A percentile compares a stretch with the other conserved stretches of the same genome.
These are phyloP conservation scores for Lycocerus yunnanus DNA, from an alignment of 2,888 invertebrate species.

Conservation along the genomic window DNA sequence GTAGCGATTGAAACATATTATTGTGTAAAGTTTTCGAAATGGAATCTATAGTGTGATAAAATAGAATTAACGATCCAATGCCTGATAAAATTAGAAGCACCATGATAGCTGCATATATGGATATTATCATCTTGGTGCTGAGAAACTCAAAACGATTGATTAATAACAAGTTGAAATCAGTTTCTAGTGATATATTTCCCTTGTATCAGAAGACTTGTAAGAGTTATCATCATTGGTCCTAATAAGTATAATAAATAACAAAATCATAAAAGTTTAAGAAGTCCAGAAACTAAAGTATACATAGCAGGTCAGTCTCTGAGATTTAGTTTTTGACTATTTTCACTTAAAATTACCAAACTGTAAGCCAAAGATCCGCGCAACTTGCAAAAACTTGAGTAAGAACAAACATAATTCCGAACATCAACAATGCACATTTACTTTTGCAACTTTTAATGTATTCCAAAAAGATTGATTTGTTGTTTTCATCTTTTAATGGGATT, in stretches of 20 bases:
- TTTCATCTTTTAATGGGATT: not conserved
- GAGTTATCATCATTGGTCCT: not conserved
- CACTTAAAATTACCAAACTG: slow-evolving; percentile 1
- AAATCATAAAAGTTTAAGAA: too few species aligned
- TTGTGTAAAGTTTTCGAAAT: slow-evolving; percentile 73
- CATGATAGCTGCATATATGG: slow-evolving; percentile 65
- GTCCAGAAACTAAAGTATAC: too few species aligned
- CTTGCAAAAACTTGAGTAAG: slow-evolving; percentile 29
- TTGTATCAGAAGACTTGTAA: not conserved
- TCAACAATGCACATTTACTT: not conserved
- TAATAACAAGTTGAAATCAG: not conserved
- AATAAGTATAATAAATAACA: not conserved
- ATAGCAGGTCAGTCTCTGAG: too few species aligned
- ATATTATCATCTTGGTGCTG: slow-evolving; percentile 51
- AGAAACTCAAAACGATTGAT: not conserved
- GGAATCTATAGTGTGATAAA: slow-evolving; percentile 61
- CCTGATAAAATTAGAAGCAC: slow-evolving; percentile 61
- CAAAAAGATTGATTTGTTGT: slow-evolving; percentile 5
- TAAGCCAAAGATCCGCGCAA: slow-evolving; percentile 35
- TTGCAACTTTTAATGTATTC: slow-evolving; percentile 23
- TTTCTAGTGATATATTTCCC: not conserved
- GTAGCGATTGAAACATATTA: slow-evolving; percentile 67
- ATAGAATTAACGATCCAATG: slow-evolving; percentile 67
- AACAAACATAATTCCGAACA: slow-evolving; percentile 4
- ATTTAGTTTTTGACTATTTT: too few species aligned